Evolutionary conservation across 37 sponge, comb jelly and placozoan genomes (phyloP).

Genomic region (Ephydatia muelleri): DNA sequence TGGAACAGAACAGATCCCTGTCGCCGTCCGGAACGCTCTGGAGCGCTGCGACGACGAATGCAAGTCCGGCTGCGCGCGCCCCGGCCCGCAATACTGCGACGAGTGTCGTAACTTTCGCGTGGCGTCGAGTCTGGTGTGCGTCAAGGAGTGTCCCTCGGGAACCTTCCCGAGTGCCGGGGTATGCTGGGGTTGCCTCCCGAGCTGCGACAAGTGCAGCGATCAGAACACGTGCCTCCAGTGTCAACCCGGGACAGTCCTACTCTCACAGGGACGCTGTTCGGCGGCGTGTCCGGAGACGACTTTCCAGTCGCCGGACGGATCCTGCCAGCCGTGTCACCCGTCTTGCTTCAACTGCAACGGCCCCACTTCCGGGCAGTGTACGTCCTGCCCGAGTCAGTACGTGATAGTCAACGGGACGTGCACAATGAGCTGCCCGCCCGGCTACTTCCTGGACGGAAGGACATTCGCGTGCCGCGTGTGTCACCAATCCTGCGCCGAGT

Average conservation of each 20-base stretch:
- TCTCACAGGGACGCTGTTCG: slow-evolving; percentile 28
- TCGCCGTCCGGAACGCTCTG: slow-evolving; percentile 39
- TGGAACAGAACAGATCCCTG: slow-evolving; percentile 50
- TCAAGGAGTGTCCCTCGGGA: slow-evolving; percentile 63
- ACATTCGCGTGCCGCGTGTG: slow-evolving; percentile 46
- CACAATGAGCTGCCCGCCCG: slow-evolving; percentile 21
- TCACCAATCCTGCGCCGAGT: slow-evolving; percentile 54
- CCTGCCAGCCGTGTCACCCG: slow-evolving; percentile 54
- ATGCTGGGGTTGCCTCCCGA: slow-evolving; percentile 37
- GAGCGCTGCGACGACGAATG: slow-evolving; percentile 61
- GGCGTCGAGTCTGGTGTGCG: slow-evolving; percentile 61
- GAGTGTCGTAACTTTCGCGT: slow-evolving; percentile 56
- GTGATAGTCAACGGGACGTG: slow-evolving; percentile 28
- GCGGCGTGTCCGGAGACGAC: slow-evolving; percentile 29
- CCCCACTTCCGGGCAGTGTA: slow-evolving; percentile 28
- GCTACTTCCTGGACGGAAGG: slow-evolving; percentile 47
- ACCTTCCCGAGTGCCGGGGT: slow-evolving; percentile 38
- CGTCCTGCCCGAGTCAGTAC: slow-evolving; percentile 44
- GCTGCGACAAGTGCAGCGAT: slow-evolving; percentile 46
- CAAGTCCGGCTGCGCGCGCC: slow-evolving; percentile 38
- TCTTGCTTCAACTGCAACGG: slow-evolving; percentile 68
- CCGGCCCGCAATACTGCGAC: slow-evolving; percentile 69
- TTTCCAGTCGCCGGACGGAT: background rate
- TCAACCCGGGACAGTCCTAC: background rate
- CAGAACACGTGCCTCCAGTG: slow-evolving; percentile 31